Evolutionary conservation across 2,113 vertebrate genomes (phyloP), one percentile per base, ranked within the genome.

Genomic region (Cephalopterus ornatus): DNA sequence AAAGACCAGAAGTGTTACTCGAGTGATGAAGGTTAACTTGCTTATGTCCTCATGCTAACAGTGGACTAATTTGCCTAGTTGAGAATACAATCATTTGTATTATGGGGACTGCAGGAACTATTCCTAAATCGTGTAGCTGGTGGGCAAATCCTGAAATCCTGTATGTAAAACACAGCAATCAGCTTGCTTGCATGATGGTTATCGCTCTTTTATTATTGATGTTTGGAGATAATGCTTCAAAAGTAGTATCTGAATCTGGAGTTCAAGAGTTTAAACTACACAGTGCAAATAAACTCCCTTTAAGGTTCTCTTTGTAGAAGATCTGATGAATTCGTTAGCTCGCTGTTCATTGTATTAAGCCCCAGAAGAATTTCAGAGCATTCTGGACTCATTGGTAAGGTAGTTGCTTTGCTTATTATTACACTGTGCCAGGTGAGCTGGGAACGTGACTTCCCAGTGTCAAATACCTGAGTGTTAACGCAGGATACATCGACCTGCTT

Each of bases 251-350:
- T 96, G 95, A 97, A 97, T 95, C 81, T 97, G 96, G 96, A 97
- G 96, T 92, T 88, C 49, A 85, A 88, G 74, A 82, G 82, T 46
- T 97, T 53, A 92, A 96, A 89, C 91, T 94, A 92, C 93, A 93
- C 86, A 96, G 95, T 97, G 80, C 68, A 96, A 97, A 97, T 94
- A 94, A 93, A 90, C 93, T 95, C 94, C 93, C 93, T 96, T 95
- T 97, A 96, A 97, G 96, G 95, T 81, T 97, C 92, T 96, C 92
- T 93, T 83, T 94, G 83, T 96, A 96, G 95, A 96, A 88, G 95
- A 88, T 94, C 86, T 97, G 61, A 95, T 98, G 97, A 95, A 97
- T 96, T 92, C 92, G n/a, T 97, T 97, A 98, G 95, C 89, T 97
- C 75, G 73, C 95, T 95, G 93, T 95, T 97, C 94, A 83, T 94